These are phyloP conservation scores for Trichonephila clavipes DNA, from an alignment of 1,140 invertebrate genomes.

Conservation along the genomic window DNA sequence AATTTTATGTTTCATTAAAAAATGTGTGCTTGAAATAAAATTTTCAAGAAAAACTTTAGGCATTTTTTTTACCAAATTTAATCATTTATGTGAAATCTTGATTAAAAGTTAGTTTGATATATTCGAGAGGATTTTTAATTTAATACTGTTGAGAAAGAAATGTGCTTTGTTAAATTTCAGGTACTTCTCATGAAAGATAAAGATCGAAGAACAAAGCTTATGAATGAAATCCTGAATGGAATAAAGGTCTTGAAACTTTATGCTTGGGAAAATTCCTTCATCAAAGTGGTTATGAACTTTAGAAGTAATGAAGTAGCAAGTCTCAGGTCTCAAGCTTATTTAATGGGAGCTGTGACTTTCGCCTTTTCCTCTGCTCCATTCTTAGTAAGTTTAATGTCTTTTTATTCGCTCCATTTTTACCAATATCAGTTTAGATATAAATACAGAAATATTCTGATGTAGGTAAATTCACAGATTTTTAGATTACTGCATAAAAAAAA, in stretches of 20 bases:
- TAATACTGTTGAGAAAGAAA: too few species aligned
- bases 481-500: too few species aligned
- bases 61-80: too few species aligned
- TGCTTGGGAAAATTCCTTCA: slow-evolving; percentile 82
- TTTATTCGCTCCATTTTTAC: neutral
- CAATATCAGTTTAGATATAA: neutral
- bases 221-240: slow-evolving; percentile 96
- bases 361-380: slow-evolving; percentile 98
- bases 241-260: slow-evolving; percentile 89
- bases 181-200: slow-evolving; percentile 80
- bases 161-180: slow-evolving; percentile 25
- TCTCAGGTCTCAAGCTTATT: slow-evolving; percentile 82
- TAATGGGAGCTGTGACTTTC: slow-evolving; percentile 89
- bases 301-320: slow-evolving; percentile 81
- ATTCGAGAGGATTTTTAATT: too few species aligned
- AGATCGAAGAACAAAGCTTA: slow-evolving; percentile 91
- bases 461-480: too few species aligned
- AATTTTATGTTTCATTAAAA: too few species aligned
- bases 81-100: too few species aligned
- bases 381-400: slow-evolving; percentile 87
- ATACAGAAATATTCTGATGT: too few species aligned
- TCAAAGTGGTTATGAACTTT: slow-evolving; percentile 80
- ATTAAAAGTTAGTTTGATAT: too few species aligned
- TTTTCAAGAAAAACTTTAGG: too few species aligned
- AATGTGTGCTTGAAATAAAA: too few species aligned